Conservation (phyloP, 2,888 invertebrate genomes). For the Arge pagana region DNA sequence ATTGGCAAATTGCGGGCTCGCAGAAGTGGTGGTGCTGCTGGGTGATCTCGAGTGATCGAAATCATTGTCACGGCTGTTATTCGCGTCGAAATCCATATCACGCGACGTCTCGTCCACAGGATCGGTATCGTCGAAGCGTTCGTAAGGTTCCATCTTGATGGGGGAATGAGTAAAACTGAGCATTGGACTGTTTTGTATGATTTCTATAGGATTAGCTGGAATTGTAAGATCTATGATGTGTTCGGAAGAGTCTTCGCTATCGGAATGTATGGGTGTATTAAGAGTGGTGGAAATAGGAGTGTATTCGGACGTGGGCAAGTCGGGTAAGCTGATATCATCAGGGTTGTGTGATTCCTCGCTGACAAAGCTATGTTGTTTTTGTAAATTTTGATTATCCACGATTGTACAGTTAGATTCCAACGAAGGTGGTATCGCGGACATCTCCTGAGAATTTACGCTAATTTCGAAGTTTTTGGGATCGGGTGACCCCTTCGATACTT, state of each 20-base stretch:
- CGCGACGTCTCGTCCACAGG: conserved; percentile 30
- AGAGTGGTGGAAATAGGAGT: conserved; percentile 53
- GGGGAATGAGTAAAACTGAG: conserved; percentile 53
- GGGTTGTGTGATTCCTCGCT: conserved; percentile 51
- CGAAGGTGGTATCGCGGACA: conserved; percentile 4
- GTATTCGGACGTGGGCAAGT: conserved; percentile 51
- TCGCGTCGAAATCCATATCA: conserved; percentile 40
- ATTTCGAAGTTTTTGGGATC: background rate
- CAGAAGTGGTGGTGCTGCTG: conserved; percentile 21
- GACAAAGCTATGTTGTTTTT: conserved; percentile 43
- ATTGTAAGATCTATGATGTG: conserved; percentile 34
- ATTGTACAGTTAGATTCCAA: background rate
- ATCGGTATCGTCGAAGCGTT: conserved; percentile 35
- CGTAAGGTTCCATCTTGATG: conserved; percentile 44
- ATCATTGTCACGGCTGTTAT: conserved; percentile 29
- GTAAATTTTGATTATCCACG: conserved; percentile 26
- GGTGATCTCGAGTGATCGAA: conserved; percentile 5
- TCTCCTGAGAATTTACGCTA: conserved; percentile 12
- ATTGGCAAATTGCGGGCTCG: conserved; percentile 22
- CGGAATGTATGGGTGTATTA: conserved; percentile 54
- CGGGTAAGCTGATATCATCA: conserved; percentile 54
- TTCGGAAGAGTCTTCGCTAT: conserved; percentile 51
- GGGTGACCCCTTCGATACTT: background rate
- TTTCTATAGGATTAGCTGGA: conserved; percentile 51
- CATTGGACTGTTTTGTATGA: conserved; percentile 51